Conservation (phyloP, 2,888 invertebrate species). For the Cantharis flavilabris region DNA sequence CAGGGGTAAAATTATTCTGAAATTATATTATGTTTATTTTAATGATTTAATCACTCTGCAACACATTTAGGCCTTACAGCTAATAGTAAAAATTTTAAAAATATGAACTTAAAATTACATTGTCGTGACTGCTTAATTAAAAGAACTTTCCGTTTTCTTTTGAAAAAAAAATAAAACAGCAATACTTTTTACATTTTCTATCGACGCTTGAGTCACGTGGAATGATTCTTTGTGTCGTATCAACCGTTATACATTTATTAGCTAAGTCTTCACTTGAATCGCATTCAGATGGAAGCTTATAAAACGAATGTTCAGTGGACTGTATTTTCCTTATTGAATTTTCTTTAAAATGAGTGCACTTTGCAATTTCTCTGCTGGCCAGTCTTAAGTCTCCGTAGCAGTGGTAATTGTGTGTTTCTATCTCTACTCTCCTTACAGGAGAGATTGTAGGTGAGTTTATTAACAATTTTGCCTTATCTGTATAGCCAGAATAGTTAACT, state of each 20-base stretch:
- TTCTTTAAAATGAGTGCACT: not conserved
- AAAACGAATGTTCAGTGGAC: constrained; percentile 8
- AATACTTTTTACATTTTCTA: not conserved
- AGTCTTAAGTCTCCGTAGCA: not conserved
- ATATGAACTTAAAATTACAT: not conserved
- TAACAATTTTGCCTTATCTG: not conserved
- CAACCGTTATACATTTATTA: not conserved
- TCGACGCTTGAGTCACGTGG: not conserved
- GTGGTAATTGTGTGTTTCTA: not conserved
- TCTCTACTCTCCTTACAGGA: not conserved
- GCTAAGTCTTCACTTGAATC: not conserved
- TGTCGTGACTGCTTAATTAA: not conserved
- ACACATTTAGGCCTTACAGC: constrained; percentile 1
- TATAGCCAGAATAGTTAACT: not conserved
- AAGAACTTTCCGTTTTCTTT: not conserved
- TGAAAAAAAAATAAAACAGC: constrained; percentile 4
- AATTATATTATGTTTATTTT: not conserved
- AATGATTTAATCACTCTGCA: not conserved
- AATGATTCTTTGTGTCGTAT: not conserved
- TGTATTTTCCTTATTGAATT: constrained; percentile 5
- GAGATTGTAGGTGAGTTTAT: not conserved
- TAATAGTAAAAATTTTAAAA: not conserved
- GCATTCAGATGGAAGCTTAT: constrained; percentile 6
- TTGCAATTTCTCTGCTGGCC: not conserved
- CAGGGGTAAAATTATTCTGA: too few relatives aligned